Evolutionary conservation across 2,888 invertebrate species (phyloP).

Genomic region (Eristalis intricaria): DNA sequence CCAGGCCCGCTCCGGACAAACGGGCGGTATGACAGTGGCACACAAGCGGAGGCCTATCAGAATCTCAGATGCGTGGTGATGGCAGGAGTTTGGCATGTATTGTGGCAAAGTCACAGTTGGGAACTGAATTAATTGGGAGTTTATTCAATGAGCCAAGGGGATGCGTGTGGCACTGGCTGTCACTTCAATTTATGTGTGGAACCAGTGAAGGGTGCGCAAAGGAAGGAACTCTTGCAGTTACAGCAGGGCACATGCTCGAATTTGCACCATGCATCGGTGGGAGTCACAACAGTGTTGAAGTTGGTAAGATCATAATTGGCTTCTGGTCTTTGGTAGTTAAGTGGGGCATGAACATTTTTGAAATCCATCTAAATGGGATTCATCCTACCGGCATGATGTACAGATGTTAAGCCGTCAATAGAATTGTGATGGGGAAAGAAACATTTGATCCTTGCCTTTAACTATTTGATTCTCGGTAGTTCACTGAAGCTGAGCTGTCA

Average conservation of each 20-base stretch:
- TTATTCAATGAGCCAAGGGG: slow-evolving; percentile 54
- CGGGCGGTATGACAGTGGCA: background rate
- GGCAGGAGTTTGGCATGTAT: slow-evolving; percentile 33
- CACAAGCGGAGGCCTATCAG: slow-evolving; percentile 7
- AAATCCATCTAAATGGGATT: background rate
- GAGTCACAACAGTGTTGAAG: background rate
- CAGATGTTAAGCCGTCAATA: no score
- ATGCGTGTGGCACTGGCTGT: slow-evolving; percentile 43
- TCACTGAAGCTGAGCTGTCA: no score
- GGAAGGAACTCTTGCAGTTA: background rate
- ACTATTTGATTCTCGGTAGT: no score
- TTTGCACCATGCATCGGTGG: background rate
- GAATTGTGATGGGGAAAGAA: no score
- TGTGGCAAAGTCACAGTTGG: slow-evolving; percentile 40
- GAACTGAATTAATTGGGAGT: slow-evolving; percentile 65
- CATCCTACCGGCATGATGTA: no score
- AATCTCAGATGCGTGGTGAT: slow-evolving; percentile 25
- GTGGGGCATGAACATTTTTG: background rate
- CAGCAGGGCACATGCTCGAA: background rate
- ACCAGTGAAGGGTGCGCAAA: background rate
- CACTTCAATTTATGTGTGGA: slow-evolving; percentile 39
- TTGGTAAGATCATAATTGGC: background rate
- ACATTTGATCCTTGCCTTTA: no score
- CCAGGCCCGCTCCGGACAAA: background rate
- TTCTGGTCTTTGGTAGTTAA: background rate